Conservation (phyloP, 2,888 invertebrate genomes). For the Drosophila phalerata region DNA sequence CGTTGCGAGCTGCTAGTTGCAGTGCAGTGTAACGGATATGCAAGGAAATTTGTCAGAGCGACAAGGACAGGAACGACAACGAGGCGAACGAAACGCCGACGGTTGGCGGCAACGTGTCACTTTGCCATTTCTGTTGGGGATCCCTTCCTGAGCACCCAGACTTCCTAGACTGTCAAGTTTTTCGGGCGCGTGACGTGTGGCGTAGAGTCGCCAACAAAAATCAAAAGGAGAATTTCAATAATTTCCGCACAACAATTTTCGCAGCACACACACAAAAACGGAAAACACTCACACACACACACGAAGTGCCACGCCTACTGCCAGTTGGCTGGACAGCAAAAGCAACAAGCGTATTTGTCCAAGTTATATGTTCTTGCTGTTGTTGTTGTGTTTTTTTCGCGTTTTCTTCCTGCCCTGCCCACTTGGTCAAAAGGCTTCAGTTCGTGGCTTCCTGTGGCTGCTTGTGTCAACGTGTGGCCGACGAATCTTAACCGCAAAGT, state of each 20-base stretch:
- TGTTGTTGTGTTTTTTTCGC: conserved; percentile 22
- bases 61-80: conserved; percentile 35
- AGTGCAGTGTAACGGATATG: conserved; percentile 69
- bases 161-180: conserved; percentile 6
- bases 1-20: conserved; percentile 17
- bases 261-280: conserved; percentile 42
- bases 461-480: conserved; percentile 69
- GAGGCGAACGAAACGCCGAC: conserved; percentile 48
- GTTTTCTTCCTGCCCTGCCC: conserved; percentile 11
- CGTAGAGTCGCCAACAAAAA: conserved; percentile 52
- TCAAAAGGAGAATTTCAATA: conserved; percentile 81
- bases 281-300: conserved; percentile 5
- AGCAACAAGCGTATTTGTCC: conserved; percentile 70
- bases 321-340: conserved; percentile 19
- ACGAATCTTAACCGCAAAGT: conserved; percentile 75
- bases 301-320: conserved; percentile 61
- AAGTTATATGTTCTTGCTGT: conserved; percentile 23
- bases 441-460: conserved; percentile 52
- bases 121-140: conserved; percentile 32
- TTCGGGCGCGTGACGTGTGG: conserved; percentile 5
- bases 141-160: conserved; percentile 17
- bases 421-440: conserved; percentile 52
- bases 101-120: conserved; percentile 51
- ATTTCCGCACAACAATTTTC: conserved; percentile 81
- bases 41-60: conserved; percentile 73